A percentile compares a stretch with the other conserved stretches of the same genome.
Conservation (phyloP, 2,888 invertebrate genomes). For the Plebejus melissa region DNA sequence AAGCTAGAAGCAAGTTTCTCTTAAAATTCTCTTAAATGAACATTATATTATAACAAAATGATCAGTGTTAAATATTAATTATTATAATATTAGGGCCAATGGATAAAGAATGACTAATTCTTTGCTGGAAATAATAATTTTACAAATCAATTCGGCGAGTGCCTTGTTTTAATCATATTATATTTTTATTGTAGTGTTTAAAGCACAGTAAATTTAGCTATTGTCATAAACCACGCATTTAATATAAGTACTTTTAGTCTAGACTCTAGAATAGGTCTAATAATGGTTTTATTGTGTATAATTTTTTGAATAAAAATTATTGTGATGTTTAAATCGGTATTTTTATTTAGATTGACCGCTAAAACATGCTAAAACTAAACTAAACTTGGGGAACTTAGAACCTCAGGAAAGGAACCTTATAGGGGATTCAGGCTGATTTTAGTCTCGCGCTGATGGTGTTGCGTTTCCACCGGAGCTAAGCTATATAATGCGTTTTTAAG, state of each 20-base stretch:
- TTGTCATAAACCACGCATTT: slow-evolving; percentile 69
- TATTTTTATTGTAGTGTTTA: slow-evolving; percentile 27
- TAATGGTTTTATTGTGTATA: slow-evolving; percentile 30
- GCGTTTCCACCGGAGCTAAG: no score
- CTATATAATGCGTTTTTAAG: no score
- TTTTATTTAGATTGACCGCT: slow-evolving; percentile 32
- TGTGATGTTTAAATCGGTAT: slow-evolving; percentile 43
- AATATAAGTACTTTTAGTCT: slow-evolving; percentile 44
- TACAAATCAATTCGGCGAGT: slow-evolving; percentile 35
- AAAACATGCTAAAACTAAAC: neutral
- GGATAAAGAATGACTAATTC: neutral
- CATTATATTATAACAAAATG: no score
- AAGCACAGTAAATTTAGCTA: slow-evolving; percentile 42
- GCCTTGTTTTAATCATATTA: slow-evolving; percentile 32
- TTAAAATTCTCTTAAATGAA: neutral
- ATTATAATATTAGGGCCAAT: no score
- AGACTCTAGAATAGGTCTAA: slow-evolving; percentile 42
- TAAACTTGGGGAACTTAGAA: neutral
- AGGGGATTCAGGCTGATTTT: no score
- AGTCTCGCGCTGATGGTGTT: no score
- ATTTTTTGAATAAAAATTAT: slow-evolving; percentile 50
- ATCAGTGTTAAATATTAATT: no score
- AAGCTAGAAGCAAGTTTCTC: neutral
- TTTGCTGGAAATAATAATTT: slow-evolving; percentile 6
- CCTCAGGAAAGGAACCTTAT: neutral